Evolutionary conservation across 2,888 invertebrate genomes (phyloP).

Genomic region (Rapana venosa): DNA sequence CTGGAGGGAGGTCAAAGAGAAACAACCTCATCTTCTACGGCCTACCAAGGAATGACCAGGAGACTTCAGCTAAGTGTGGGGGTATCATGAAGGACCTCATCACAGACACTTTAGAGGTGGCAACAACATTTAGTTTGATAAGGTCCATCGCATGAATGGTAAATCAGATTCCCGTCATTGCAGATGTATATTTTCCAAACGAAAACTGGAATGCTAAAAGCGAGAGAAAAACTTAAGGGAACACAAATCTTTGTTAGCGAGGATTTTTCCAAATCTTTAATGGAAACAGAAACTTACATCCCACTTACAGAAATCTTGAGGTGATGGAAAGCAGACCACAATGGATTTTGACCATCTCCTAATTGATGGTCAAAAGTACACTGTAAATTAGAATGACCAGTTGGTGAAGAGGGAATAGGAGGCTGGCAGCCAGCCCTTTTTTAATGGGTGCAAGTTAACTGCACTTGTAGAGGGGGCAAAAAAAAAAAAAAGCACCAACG

Average conservation of each 20-base stretch:
- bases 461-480: neutral
- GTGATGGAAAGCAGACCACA: neutral
- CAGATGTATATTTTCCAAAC: neutral
- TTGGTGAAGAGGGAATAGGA: neutral
- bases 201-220: neutral
- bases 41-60: neutral
- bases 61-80: neutral
- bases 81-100: neutral
- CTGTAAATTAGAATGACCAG: neutral
- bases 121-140: neutral
- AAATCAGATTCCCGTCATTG: neutral
- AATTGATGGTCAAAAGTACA: neutral
- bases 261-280: neutral
- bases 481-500: neutral
- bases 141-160: neutral
- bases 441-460: neutral
- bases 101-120: neutral
- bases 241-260: neutral
- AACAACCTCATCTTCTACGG: conserved; percentile 14
- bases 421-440: neutral
- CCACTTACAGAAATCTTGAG: neutral
- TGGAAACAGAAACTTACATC: neutral
- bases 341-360: neutral
- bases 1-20: neutral
- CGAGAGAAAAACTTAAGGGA: neutral